Evolutionary conservation across 2,113 vertebrate genomes (phyloP).

Genomic region (Clarias batrachus): DNA sequence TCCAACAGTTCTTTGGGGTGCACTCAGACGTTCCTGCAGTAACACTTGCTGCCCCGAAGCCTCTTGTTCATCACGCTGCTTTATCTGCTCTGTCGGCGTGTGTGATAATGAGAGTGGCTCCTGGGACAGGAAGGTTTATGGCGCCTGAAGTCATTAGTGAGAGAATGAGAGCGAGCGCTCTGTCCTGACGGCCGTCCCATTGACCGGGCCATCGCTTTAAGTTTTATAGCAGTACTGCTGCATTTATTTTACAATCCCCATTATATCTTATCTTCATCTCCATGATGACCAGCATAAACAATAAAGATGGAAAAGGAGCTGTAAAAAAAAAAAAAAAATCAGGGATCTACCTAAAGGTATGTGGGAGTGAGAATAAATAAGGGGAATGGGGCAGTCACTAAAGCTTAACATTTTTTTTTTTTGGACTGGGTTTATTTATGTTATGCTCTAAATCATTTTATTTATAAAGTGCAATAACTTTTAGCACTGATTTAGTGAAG

Average conservation of each 20-base stretch:
- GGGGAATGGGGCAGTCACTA: not conserved
- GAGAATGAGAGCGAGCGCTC: not conserved
- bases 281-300: constrained; percentile 16
- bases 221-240: constrained; percentile 11
- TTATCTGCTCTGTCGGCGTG: constrained; percentile 26
- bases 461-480: not conserved
- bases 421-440: not conserved
- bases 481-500: not conserved
- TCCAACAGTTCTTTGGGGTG: constrained; percentile 5
- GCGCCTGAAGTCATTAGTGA: constrained; percentile 30
- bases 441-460: not conserved
- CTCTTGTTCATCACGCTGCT: constrained; percentile 16
- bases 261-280: constrained; percentile 29
- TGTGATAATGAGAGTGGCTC: constrained; percentile 34
- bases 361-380: not conserved
- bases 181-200: constrained; percentile 19
- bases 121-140: constrained; percentile 35
- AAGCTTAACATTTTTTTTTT: not conserved
- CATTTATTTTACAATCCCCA: constrained; percentile 22
- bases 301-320: not conserved
- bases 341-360: not conserved
- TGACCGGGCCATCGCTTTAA: constrained; percentile 17
- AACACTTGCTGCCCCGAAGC: constrained; percentile 3
- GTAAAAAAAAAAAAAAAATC: not conserved
- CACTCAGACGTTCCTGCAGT: not conserved